Evolutionary conservation across 2,888 invertebrate species (phyloP).

Genomic region (Endomychus coccineus): DNA sequence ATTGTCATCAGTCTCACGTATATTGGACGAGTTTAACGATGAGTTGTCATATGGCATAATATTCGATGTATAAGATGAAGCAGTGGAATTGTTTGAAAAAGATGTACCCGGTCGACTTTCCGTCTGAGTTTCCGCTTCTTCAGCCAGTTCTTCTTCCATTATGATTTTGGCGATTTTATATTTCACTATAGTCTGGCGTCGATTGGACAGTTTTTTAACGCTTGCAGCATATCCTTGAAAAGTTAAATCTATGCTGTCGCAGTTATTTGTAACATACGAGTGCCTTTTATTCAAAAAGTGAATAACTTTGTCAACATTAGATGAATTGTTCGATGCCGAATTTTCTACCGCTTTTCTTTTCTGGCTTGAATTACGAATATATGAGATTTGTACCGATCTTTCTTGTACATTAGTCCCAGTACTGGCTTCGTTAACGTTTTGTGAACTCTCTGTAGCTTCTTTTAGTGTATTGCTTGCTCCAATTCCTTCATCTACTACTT

Average conservation of each 20-base stretch:
- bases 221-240: conserved; percentile 10
- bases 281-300: not conserved
- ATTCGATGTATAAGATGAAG: no score
- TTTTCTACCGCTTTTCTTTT: not conserved
- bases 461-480: no score
- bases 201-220: conserved; percentile 13
- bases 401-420: no score
- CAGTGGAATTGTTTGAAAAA: no score
- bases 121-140: conserved; percentile 13
- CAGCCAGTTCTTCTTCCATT: conserved; percentile 14
- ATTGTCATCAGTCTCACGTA: no score
- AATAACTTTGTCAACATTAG: not conserved
- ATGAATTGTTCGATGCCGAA: not conserved
- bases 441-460: no score
- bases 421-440: no score
- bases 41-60: no score
- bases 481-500: no score
- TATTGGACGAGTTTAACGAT: no score
- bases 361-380: not conserved
- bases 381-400: no score
- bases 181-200: conserved; percentile 14
- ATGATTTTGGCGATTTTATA: conserved; percentile 15
- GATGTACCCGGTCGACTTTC: no score
- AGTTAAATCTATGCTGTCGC: conserved; percentile 3
- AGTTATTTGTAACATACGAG: not conserved